Percentiles rank a stretch among this genome's conserved stretches.
These are phyloP conservation scores for Mormyrus lacerda DNA, from an alignment of 2,113 vertebrate species.

Conservation along the genomic window DNA sequence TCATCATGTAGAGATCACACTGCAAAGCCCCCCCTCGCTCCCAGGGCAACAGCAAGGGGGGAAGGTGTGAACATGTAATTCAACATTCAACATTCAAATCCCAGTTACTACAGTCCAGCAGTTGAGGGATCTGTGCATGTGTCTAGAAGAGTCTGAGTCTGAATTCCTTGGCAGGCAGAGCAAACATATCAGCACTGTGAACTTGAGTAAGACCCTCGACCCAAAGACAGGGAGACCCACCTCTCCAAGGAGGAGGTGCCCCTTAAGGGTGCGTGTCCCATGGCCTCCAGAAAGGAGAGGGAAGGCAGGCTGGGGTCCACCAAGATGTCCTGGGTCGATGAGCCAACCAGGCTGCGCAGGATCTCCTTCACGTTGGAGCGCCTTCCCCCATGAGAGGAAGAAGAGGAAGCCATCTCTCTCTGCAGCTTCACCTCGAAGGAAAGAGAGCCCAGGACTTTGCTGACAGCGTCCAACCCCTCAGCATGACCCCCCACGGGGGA, in stretches of 20 bases:
- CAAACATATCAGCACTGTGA: neutral
- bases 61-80: neutral
- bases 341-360: conserved; percentile 82
- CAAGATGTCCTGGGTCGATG: conserved; percentile 66
- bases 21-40: neutral
- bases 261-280: conserved; percentile 62
- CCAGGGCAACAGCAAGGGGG: neutral
- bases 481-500: conserved; percentile 43
- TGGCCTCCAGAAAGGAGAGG: conserved; percentile 68
- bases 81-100: neutral
- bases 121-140: neutral
- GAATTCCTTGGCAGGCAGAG: neutral
- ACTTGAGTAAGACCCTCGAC: neutral
- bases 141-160: neutral
- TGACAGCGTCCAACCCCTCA: conserved; percentile 80
- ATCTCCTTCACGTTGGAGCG: conserved; percentile 90
- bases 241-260: conserved; percentile 88
- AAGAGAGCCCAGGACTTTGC: conserved; percentile 80
- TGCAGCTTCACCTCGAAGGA: conserved; percentile 79
- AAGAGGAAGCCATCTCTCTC: conserved; percentile 43
- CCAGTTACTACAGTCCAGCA: neutral
- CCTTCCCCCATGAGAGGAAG: conserved; percentile 59
- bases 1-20: neutral
- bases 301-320: conserved; percentile 75
- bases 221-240: conserved; percentile 50